phyloP scores from a whole-genome alignment of 2,113 vertebrate genomes.

The Casuarius casuarius region DNA sequence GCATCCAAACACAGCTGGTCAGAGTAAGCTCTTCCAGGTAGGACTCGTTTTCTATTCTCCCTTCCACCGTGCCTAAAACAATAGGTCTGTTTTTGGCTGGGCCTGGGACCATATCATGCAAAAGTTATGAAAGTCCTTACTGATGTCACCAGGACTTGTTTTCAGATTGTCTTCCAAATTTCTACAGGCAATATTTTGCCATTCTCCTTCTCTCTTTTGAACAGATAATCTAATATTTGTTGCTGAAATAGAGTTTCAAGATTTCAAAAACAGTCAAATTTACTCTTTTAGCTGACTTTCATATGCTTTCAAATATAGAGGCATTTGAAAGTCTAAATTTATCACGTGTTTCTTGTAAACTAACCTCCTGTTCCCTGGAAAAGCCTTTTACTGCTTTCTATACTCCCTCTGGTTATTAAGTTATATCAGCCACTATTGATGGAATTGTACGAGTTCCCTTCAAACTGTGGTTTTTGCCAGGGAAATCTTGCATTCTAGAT shows the following conservation, averaged over 20 bases:
- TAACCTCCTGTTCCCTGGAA: not conserved
- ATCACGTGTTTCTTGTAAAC: not conserved
- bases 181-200: not conserved
- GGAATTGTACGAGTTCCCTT: not conserved
- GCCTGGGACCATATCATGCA: not conserved
- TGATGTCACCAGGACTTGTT: not conserved
- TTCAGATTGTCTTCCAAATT: not conserved
- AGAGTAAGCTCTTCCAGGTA: not conserved
- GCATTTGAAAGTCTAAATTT: not conserved
- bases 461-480: constrained; percentile 18
- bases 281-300: not conserved
- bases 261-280: not conserved
- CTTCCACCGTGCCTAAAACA: not conserved
- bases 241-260: not conserved
- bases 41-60: not conserved
- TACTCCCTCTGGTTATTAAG: not conserved
- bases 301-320: not conserved
- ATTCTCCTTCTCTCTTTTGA: not conserved
- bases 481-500: constrained; percentile 20
- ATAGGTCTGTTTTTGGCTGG: not conserved
- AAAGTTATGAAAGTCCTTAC: not conserved
- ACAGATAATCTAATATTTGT: not conserved
- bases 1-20: not conserved
- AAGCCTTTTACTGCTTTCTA: not conserved
- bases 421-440: not conserved